phyloP scores from a whole-genome alignment of 1,140 invertebrate species.

The Cydia amplana region DNA sequence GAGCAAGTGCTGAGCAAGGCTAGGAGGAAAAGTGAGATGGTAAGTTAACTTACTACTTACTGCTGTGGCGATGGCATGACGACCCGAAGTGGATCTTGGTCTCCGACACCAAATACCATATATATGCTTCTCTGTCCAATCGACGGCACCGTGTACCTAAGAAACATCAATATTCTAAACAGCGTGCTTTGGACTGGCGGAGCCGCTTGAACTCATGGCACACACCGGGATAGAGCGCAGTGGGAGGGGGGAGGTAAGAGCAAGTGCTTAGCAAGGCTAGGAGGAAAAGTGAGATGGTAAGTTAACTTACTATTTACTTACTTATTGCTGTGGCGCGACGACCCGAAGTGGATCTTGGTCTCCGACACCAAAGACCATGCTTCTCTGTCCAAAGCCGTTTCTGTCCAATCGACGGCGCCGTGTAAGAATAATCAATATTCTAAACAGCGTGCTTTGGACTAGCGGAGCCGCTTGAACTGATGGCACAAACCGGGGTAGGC shows the following conservation, averaged over 20 bases:
- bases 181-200: slow-evolving; percentile 85
- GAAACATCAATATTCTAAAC: no score
- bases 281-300: slow-evolving; percentile 73
- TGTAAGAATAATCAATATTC: not conserved
- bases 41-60: slow-evolving; percentile 70
- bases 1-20: slow-evolving; percentile 85
- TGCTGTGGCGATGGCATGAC: no score
- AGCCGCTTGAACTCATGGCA: slow-evolving; percentile 62
- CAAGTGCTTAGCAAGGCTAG: slow-evolving; percentile 84
- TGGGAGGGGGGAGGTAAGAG: slow-evolving; percentile 91
- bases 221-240: slow-evolving; percentile 84
- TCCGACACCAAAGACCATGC: no score
- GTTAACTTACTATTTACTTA: not conserved
- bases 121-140: no score
- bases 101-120: no score
- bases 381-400: no score
- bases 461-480: not conserved
- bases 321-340: no score
- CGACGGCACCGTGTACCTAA: no score
- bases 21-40: slow-evolving; percentile 86
- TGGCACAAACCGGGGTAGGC: not conserved
- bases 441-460: not conserved
- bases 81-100: no score
- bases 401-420: no score
- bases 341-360: no score